Conservation (phyloP, 2,113 vertebrate species). For the Pseudorasbora parva region DNA sequence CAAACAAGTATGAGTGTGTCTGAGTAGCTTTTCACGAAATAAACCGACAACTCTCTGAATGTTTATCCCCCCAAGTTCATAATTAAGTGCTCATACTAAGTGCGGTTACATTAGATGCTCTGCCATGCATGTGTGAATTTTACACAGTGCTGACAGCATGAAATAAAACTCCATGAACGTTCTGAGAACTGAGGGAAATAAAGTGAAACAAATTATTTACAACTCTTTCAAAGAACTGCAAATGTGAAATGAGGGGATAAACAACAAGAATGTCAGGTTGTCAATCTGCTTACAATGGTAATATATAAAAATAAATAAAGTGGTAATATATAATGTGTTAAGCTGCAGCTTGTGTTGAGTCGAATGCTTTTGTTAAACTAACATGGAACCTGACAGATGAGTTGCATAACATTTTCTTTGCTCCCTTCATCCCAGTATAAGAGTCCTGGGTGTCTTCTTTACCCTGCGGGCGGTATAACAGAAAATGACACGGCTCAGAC, state of each 20-base stretch:
- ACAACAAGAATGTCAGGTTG: background rate
- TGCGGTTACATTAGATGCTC: conserved; percentile 1
- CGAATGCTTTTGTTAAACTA: background rate
- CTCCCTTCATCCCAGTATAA: background rate
- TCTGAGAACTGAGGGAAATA: background rate
- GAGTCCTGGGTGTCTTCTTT: background rate
- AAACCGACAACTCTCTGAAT: background rate
- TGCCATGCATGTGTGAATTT: background rate
- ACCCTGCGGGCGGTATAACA: conserved; percentile 24
- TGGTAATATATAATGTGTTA: background rate
- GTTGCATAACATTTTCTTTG: background rate
- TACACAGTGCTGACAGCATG: background rate
- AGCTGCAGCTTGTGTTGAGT: background rate
- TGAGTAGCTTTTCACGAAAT: background rate
- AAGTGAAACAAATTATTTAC: background rate
- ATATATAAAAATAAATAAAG: background rate
- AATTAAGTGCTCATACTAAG: conserved; percentile 34
- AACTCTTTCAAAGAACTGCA: background rate
- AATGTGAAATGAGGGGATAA: background rate
- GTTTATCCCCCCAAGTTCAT: background rate
- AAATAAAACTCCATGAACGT: background rate
- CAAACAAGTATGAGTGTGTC: background rate
- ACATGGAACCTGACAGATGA: background rate
- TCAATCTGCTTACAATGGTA: background rate
- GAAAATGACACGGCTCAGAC: conserved; percentile 5